These are phyloP conservation scores for Suricata suricatta DNA, from an alignment of 2,113 vertebrate genomes.

Conservation along the genomic window DNA sequence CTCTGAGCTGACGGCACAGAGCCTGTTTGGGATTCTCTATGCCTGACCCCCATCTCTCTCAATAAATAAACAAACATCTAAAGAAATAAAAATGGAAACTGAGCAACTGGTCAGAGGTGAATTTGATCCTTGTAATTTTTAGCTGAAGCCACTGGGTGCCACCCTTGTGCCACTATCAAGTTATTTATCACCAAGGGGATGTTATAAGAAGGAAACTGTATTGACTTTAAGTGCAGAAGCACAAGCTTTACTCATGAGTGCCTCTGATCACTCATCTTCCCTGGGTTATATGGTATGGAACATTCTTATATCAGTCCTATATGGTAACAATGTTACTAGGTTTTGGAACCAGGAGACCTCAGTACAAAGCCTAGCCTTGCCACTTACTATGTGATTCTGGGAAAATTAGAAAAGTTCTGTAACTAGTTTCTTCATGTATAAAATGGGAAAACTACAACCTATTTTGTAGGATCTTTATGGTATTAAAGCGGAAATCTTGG, in stretches of 20 bases:
- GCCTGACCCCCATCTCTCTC: no score
- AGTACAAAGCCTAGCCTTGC: not conserved
- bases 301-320: not conserved
- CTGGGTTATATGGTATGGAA: not conserved
- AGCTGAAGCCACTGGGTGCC: constrained; percentile 68
- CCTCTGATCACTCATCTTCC: not conserved
- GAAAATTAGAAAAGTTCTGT: not conserved
- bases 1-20: no score
- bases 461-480: not conserved
- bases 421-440: constrained; percentile 18
- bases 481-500: constrained; percentile 4
- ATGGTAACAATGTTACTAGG: not conserved
- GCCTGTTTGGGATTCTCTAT: no score
- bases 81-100: not conserved
- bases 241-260: not conserved
- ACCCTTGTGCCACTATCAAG: constrained; percentile 33
- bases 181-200: not conserved
- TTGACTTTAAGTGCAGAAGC: not conserved
- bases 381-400: not conserved
- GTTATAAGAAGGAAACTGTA: not conserved
- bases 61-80: no score
- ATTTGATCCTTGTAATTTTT: constrained; percentile 50
- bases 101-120: not conserved
- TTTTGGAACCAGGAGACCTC: not conserved
- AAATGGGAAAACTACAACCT: not conserved